A percentile compares a stretch with the other conserved stretches of the same genome.
phyloP scores from a whole-genome alignment of 2,888 invertebrate genomes.

The Epistrophe grossulariae region DNA sequence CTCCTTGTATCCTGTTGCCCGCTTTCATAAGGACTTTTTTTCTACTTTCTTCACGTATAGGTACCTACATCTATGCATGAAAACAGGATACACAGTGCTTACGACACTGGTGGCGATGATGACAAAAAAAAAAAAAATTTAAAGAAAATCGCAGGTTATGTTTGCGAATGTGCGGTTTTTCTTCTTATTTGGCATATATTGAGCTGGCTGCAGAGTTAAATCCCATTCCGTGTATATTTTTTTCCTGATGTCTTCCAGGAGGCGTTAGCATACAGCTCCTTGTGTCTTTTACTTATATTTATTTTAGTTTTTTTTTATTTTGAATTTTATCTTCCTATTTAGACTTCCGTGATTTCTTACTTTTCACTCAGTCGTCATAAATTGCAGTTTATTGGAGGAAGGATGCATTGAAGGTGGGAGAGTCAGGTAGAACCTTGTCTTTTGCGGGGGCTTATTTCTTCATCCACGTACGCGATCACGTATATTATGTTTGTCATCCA shows the following conservation, averaged over 20 bases:
- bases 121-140: conserved; percentile 25
- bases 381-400: conserved; percentile 73
- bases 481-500: conserved; percentile 68
- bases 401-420: conserved; percentile 51
- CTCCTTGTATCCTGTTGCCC: conserved; percentile 37
- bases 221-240: conserved; percentile 12
- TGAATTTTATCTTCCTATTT: conserved; percentile 33
- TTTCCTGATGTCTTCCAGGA: conserved; percentile 8
- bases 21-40: conserved; percentile 47
- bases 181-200: conserved; percentile 41
- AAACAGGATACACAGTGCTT: conserved; percentile 59
- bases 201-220: conserved; percentile 43
- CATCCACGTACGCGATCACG: conserved; percentile 70
- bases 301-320: conserved; percentile 52
- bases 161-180: conserved; percentile 73
- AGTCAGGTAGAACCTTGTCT: not conserved
- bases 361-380: conserved; percentile 75
- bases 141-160: conserved; percentile 68
- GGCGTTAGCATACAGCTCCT: conserved; percentile 53
- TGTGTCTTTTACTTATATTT: conserved; percentile 62
- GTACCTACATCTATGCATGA: conserved; percentile 35
- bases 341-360: conserved; percentile 75
- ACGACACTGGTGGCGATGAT: conserved; percentile 34
- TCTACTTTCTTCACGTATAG: not conserved
- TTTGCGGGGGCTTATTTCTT: conserved; percentile 43